These are phyloP conservation scores for Heptranchias perlo DNA, from an alignment of 2,113 vertebrate species.

Conservation along the genomic window DNA sequence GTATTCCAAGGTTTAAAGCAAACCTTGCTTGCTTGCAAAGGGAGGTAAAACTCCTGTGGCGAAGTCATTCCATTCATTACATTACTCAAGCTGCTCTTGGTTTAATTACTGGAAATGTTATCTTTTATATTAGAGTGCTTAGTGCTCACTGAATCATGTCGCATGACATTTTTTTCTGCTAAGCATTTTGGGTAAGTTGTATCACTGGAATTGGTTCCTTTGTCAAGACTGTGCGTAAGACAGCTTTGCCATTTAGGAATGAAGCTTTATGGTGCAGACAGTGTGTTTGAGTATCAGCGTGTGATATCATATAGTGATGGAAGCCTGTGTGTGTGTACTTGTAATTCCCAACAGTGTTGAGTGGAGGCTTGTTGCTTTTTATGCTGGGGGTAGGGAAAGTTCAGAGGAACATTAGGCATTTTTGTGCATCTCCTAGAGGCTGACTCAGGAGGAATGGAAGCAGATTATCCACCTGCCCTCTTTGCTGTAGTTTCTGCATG, in stretches of 20 bases:
- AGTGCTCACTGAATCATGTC: background rate
- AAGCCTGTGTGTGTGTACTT: background rate
- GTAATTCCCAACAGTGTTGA: background rate
- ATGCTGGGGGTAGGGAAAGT: background rate
- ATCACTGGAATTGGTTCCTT: background rate
- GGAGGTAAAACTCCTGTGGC: background rate
- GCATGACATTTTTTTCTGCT: background rate
- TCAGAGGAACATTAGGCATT: background rate
- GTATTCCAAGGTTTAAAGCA: background rate
- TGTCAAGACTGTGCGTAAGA: background rate
- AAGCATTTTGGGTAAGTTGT: background rate
- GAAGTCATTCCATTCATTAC: background rate
- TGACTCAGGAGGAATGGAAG: background rate
- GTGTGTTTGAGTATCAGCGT: background rate
- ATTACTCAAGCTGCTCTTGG: background rate
- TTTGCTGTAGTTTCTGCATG: background rate
- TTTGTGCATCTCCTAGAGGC: background rate
- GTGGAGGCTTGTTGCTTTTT: background rate
- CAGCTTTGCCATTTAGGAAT: background rate
- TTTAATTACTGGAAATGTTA: conserved; percentile 9
- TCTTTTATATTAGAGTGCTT: background rate
- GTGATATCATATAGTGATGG: background rate
- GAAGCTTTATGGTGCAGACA: background rate
- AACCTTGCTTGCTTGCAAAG: background rate
- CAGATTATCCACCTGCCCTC: background rate